Conservation (phyloP, 1,140 invertebrate genomes). For the Drosophila dunni region DNA sequence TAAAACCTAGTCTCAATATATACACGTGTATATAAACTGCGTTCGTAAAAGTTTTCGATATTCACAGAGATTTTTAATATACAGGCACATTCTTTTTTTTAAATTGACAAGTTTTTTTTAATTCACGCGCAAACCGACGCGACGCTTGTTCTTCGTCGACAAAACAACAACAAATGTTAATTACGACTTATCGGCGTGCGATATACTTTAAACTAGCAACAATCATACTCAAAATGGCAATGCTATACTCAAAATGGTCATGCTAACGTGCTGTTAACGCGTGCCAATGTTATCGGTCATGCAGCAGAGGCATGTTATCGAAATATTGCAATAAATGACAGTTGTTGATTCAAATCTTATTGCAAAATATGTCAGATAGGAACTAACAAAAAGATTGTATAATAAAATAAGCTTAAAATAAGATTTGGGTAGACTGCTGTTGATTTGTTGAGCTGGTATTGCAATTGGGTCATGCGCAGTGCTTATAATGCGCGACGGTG, state of each 20-base stretch:
- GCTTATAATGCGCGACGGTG: conserved; percentile 1
- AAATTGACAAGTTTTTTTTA: conserved; percentile 16
- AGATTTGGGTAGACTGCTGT: background rate
- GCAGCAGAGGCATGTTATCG: conserved; percentile 18
- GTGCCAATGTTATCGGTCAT: conserved; percentile 12
- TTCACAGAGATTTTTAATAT: conserved; percentile 7
- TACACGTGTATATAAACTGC: conserved; percentile 7
- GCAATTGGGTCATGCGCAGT: conserved; percentile 27
- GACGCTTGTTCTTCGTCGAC: conserved; percentile 33
- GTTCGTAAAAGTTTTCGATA: conserved; percentile 7
- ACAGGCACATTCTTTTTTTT: conserved; percentile 19
- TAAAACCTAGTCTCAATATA: background rate
- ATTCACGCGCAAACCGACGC: conserved; percentile 35
- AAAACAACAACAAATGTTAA: conserved; percentile 45
- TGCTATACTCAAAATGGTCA: conserved; percentile 37
- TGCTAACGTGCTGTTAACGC: conserved; percentile 22
- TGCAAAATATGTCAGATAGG: background rate
- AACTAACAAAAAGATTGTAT: background rate
- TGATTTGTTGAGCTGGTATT: background rate
- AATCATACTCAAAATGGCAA: conserved; percentile 36
- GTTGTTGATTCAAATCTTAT: conserved; percentile 25
- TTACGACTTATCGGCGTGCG: conserved; percentile 25
- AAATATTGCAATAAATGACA: background rate
- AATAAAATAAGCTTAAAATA: background rate
- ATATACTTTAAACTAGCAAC: conserved; percentile 8